These are phyloP conservation scores for Antechinus stuartii DNA, from an alignment of 2,113 vertebrate genomes.

Conservation along the genomic window DNA sequence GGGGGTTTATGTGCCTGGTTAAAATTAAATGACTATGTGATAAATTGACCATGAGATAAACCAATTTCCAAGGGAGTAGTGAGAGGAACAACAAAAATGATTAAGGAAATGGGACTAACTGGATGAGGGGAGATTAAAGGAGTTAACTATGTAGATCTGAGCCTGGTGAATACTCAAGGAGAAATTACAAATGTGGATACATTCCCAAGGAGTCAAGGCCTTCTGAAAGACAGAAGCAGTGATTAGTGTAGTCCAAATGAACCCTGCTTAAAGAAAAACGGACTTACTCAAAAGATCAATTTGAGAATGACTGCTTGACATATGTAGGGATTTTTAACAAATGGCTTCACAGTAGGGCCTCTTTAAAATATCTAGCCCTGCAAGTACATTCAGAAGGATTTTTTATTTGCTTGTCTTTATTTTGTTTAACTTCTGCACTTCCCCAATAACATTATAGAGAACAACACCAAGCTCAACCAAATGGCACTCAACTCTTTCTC, in stretches of 20 bases:
- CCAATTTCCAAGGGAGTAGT: slow-evolving; percentile 74
- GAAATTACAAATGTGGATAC: not conserved
- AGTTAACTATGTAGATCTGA: slow-evolving; percentile 73
- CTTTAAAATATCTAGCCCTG: not conserved
- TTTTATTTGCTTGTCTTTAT: not conserved
- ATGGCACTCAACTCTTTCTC: not conserved
- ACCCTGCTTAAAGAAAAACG: slow-evolving; percentile 10
- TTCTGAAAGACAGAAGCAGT: not conserved
- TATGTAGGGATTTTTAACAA: not conserved
- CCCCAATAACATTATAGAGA: not conserved
- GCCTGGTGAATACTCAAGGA: slow-evolving; percentile 37
- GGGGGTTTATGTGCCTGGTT: slow-evolving; percentile 66
- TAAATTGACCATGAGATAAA: slow-evolving; percentile 80
- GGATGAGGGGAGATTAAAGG: slow-evolving; percentile 74
- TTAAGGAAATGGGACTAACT: slow-evolving; percentile 77
- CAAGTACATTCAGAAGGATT: not conserved
- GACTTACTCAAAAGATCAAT: not conserved
- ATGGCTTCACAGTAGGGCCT: not conserved
- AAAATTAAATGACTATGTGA: slow-evolving; percentile 77
- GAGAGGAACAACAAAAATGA: slow-evolving; percentile 75
- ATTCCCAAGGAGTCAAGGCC: not conserved
- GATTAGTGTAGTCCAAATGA: not conserved
- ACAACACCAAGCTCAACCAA: not conserved
- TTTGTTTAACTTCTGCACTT: not conserved
- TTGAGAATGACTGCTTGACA: not conserved